phyloP scores from a whole-genome alignment of 2,113 vertebrate species.

The Meriones unguiculatus region DNA sequence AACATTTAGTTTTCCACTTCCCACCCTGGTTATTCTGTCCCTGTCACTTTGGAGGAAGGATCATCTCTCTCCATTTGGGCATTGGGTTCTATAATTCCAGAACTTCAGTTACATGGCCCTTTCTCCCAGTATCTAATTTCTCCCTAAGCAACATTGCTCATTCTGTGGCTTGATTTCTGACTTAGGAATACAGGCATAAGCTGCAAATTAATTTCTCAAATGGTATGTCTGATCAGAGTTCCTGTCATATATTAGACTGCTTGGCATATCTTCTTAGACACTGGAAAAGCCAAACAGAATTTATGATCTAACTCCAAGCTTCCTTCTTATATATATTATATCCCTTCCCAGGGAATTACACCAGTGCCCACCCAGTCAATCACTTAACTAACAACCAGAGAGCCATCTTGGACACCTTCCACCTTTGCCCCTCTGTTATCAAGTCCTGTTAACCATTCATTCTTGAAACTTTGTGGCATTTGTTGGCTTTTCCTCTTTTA shows the following conservation, averaged over 20 bases:
- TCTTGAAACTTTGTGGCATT: neutral
- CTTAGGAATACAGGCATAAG: neutral
- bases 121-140: neutral
- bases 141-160: neutral
- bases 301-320: neutral
- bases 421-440: neutral
- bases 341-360: neutral
- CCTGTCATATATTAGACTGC: neutral
- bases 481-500: neutral
- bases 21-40: neutral
- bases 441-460: neutral
- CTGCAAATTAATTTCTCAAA: slow-evolving; percentile 47
- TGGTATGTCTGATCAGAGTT: neutral
- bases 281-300: slow-evolving; percentile 15
- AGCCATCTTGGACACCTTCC: neutral
- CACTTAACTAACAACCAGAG: neutral
- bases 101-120: neutral
- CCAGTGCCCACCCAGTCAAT: neutral
- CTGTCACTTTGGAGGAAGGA: neutral
- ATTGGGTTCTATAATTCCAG: neutral
- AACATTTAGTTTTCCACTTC: neutral
- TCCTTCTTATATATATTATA: neutral
- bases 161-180: neutral
- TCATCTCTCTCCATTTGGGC: neutral
- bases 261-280: neutral